These are phyloP conservation scores for Paralinhomoeus sp. DNA, from an alignment of 2,888 invertebrate species.

Conservation along the genomic window DNA sequence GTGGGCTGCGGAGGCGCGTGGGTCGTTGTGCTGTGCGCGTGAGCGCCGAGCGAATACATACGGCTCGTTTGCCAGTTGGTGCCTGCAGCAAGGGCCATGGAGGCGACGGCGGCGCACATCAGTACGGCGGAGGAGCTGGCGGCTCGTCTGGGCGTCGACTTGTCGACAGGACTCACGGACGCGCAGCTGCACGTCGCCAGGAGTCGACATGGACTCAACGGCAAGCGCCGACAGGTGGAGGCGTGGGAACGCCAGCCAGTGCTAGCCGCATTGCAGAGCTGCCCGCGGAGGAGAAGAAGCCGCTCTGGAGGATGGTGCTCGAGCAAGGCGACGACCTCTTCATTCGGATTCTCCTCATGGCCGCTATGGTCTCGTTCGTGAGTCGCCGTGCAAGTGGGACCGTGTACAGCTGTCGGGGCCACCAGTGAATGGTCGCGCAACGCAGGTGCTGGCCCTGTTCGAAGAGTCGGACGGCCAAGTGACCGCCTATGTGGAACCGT, in stretches of 20 bases:
- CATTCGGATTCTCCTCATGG: constrained; percentile 99
- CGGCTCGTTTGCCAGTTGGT: no score
- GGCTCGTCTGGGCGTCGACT: no score
- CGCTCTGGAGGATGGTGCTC: constrained; percentile 98
- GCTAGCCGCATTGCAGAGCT: constrained; percentile 54
- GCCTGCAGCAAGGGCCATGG: no score
- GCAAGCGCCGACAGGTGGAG: constrained; percentile 40
- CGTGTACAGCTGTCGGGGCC: constrained; percentile 15
- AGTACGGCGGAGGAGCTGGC: no score
- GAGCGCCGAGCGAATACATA: no score
- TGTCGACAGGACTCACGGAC: constrained; percentile 59
- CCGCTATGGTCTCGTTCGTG: constrained; percentile 99
- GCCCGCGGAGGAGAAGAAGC: constrained; percentile 97
- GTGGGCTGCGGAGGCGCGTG: no score
- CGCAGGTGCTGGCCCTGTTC: constrained; percentile 97
- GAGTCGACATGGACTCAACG: constrained; percentile 98
- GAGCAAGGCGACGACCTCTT: constrained; percentile 99
- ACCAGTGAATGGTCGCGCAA: no score
- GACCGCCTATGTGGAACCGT: constrained; percentile 98
- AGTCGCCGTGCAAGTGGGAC: no score
- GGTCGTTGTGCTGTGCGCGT: no score
- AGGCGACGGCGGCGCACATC: no score
- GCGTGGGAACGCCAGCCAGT: constrained; percentile 22
- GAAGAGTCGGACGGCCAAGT: constrained; percentile 85
- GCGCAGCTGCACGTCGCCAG: constrained; percentile 83